phyloP scores from a whole-genome alignment of 2,888 invertebrate genomes.

The Disparrhopalites patrizii region DNA sequence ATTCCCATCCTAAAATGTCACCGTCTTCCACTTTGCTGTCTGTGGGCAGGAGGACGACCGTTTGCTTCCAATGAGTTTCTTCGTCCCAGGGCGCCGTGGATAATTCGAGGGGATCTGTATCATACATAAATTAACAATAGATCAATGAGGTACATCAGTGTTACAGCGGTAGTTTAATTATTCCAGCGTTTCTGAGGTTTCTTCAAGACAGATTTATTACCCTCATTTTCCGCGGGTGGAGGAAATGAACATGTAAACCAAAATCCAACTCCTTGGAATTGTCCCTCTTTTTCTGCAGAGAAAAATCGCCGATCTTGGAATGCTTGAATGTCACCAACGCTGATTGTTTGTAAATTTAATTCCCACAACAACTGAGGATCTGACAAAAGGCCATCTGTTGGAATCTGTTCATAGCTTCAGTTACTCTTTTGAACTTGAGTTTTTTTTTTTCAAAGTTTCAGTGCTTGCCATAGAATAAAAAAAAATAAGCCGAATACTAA shows the following conservation, averaged over 20 bases:
- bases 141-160: background rate
- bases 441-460: too few species aligned
- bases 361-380: slow-evolving; percentile 63
- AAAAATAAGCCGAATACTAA: too few species aligned
- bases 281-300: slow-evolving; percentile 58
- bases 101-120: slow-evolving; percentile 37
- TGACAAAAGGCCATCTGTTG: slow-evolving; percentile 60
- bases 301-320: slow-evolving; percentile 62
- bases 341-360: slow-evolving; percentile 65
- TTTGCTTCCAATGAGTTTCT: slow-evolving; percentile 71
- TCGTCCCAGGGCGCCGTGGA: slow-evolving; percentile 54
- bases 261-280: slow-evolving; percentile 61
- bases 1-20: slow-evolving; percentile 50
- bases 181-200: background rate
- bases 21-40: slow-evolving; percentile 55
- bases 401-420: too few species aligned
- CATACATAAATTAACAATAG: background rate
- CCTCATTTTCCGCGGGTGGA: slow-evolving; percentile 49
- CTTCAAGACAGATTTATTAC: too few species aligned
- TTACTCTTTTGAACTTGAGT: too few species aligned
- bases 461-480: too few species aligned
- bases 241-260: slow-evolving; percentile 80
- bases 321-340: slow-evolving; percentile 59
- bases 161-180: background rate
- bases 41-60: slow-evolving; percentile 68